phyloP scores from a whole-genome alignment of 2,888 invertebrate species.

The Phoronis australis region DNA sequence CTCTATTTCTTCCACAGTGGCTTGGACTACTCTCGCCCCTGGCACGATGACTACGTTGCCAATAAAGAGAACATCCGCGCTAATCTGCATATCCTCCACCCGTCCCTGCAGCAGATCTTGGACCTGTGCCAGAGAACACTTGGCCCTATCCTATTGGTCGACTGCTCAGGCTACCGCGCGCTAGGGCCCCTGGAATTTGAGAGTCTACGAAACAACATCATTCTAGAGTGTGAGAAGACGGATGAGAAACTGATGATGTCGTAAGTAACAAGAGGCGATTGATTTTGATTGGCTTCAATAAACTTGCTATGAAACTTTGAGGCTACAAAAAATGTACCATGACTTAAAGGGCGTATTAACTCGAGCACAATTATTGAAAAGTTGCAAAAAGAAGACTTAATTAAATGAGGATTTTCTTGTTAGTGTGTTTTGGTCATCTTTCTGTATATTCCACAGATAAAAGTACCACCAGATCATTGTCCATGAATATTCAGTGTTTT shows the following conservation, averaged over 20 bases:
- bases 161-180: slow-evolving; percentile 42
- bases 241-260: slow-evolving; percentile 49
- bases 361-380: no score
- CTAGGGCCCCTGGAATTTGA: slow-evolving; percentile 53
- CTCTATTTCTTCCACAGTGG: slow-evolving; percentile 37
- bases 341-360: no score
- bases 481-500: no score
- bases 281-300: no score
- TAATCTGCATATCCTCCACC: slow-evolving; percentile 48
- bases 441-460: no score
- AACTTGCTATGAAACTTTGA: no score
- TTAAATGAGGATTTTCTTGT: no score
- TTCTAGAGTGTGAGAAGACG: slow-evolving; percentile 48
- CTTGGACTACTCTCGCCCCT: slow-evolving; percentile 49
- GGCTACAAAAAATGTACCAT: no score
- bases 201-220: slow-evolving; percentile 44
- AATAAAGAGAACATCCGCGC: slow-evolving; percentile 32
- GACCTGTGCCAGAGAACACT: slow-evolving; percentile 47
- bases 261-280: no score
- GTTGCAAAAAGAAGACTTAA: no score
- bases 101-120: slow-evolving; percentile 48
- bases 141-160: slow-evolving; percentile 43
- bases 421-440: no score
- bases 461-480: no score
- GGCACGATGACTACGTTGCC: slow-evolving; percentile 43